These are phyloP conservation scores for Centropus bengalensis DNA, from an alignment of 2,113 vertebrate species.

Conservation along the genomic window DNA sequence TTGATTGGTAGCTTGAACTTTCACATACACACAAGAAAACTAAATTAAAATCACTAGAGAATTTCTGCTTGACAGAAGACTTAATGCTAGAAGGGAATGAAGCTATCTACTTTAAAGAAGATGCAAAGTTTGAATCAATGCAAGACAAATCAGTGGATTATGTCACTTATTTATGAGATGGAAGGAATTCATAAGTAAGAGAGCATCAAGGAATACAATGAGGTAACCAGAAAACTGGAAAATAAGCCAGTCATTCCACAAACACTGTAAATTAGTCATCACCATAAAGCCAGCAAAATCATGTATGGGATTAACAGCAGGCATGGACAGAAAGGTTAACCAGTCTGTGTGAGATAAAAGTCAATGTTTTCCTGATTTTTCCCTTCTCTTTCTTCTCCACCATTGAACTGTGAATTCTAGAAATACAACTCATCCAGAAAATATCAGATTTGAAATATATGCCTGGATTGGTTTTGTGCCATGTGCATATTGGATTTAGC, in stretches of 20 bases:
- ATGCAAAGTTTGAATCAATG: constrained; percentile 6
- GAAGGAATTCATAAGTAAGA: not conserved
- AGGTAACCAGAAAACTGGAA: constrained; percentile 4
- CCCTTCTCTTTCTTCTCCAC: not conserved
- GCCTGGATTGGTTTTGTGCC: not conserved
- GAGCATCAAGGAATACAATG: not conserved
- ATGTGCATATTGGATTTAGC: not conserved
- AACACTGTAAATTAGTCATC: not conserved
- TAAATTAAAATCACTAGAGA: constrained; percentile 4
- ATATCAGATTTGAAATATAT: not conserved
- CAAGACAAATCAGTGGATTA: constrained; percentile 4
- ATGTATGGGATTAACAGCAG: not conserved
- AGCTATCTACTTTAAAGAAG: not conserved
- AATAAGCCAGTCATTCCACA: not conserved
- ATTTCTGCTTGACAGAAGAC: not conserved
- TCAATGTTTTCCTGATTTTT: not conserved
- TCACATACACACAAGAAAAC: not conserved
- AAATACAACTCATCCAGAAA: not conserved
- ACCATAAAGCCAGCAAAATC: not conserved
- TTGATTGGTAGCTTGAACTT: not conserved
- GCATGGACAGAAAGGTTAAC: not conserved
- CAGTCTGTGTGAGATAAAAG: not conserved
- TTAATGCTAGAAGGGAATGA: not conserved
- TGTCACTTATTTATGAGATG: constrained; percentile 14
- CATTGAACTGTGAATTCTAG: not conserved